A percentile compares a stretch with the other conserved stretches of the same genome.
phyloP scores from a whole-genome alignment of 2,113 vertebrate species.

The Sakesphorus luctuosus region DNA sequence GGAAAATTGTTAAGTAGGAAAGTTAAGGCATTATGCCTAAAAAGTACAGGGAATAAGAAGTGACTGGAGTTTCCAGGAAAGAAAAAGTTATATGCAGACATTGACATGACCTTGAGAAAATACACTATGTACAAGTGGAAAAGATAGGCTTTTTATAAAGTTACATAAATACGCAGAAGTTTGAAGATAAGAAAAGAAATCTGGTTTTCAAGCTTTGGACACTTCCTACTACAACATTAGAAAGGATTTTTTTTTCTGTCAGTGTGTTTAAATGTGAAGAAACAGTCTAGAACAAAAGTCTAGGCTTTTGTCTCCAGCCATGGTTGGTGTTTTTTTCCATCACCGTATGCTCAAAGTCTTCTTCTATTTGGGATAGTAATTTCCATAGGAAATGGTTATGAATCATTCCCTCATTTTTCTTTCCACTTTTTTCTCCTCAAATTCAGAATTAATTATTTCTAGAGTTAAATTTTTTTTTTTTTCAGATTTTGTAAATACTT shows the following conservation, averaged over 20 bases:
- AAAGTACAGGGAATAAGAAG: neutral
- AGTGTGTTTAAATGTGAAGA: neutral
- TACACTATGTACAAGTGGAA: neutral
- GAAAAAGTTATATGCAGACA: neutral
- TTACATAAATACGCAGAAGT: neutral
- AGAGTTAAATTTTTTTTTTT: neutral
- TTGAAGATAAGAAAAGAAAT: neutral
- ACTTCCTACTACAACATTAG: neutral
- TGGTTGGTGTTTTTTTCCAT: neutral
- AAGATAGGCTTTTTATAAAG: neutral
- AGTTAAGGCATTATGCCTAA: neutral
- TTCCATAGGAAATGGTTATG: neutral
- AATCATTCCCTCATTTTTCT: neutral
- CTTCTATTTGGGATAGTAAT: neutral
- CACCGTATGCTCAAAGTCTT: neutral
- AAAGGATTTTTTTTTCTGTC: neutral
- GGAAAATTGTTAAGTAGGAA: neutral
- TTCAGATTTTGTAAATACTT: neutral
- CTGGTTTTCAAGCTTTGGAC: neutral
- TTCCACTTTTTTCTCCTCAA: neutral
- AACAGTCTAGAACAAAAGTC: neutral
- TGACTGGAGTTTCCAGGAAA: neutral
- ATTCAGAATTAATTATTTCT: neutral
- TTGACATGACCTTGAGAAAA: neutral
- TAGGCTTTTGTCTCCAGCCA: neutral